phyloP scores from a whole-genome alignment of 1,140 invertebrate species.

The Watersipora subatra region DNA sequence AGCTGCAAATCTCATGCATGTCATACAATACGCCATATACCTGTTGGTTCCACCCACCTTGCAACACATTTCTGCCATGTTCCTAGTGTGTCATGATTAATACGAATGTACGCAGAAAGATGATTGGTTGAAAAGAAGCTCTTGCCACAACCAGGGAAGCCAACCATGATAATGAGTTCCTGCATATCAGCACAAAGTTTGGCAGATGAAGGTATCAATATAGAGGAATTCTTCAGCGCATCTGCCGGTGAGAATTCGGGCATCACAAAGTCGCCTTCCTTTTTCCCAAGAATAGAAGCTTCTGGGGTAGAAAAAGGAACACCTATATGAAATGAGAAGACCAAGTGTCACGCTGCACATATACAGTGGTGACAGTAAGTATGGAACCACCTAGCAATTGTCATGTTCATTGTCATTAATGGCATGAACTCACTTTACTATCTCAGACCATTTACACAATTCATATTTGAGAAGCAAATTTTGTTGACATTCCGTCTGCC shows the following conservation, averaged over 20 bases:
- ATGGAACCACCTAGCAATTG: no score
- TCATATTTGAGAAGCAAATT: no score
- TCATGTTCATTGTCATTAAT: no score
- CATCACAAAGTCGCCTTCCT: conserved; percentile 44
- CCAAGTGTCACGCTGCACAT: no score
- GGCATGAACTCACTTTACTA: no score
- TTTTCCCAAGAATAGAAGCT: conserved; percentile 64
- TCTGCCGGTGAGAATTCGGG: conserved; percentile 63
- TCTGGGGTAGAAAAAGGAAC: conserved; percentile 79
- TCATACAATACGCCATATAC: no score
- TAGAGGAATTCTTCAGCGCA: background rate
- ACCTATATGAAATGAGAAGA: no score
- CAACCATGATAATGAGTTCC: conserved; percentile 64
- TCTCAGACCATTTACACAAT: no score
- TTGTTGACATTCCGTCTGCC: no score
- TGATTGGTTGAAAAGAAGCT: conserved; percentile 57
- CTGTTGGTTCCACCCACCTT: no score
- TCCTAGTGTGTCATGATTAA: conserved; percentile 69
- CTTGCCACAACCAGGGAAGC: conserved; percentile 73
- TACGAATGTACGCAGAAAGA: conserved; percentile 57
- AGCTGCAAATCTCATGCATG: no score
- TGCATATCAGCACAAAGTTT: conserved; percentile 4
- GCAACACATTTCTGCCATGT: conserved; percentile 63
- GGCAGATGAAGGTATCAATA: background rate
- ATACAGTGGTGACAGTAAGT: no score